phyloP scores from a whole-genome alignment of 1,140 invertebrate species.

The Condylostylus longicornis region DNA sequence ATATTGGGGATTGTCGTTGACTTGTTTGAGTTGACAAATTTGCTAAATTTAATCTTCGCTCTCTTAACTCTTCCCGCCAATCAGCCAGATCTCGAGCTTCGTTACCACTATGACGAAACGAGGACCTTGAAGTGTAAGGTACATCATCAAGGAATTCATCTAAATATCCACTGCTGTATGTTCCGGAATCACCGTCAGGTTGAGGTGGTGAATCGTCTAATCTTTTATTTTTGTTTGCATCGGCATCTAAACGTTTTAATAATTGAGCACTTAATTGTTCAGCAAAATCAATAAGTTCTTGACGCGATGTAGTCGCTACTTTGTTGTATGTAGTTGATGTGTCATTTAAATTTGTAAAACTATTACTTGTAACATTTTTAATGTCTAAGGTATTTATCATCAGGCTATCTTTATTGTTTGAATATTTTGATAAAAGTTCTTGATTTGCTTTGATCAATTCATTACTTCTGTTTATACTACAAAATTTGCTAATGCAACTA shows the following conservation, averaged over 20 bases:
- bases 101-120: constrained; percentile 32
- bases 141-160: constrained; percentile 9
- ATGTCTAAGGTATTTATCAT: too few relatives aligned
- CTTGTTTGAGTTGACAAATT: constrained; percentile 35
- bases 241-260: constrained; percentile 52
- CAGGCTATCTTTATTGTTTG: too few relatives aligned
- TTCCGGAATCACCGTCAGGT: background rate
- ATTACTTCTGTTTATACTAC: too few relatives aligned
- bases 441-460: too few relatives aligned
- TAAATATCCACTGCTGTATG: constrained; percentile 18
- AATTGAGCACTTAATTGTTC: constrained; percentile 59
- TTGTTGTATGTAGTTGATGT: too few relatives aligned
- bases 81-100: constrained; percentile 41
- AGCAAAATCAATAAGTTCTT: constrained; percentile 58
- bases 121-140: constrained; percentile 1
- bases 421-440: too few relatives aligned
- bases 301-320: constrained; percentile 26
- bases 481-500: too few relatives aligned
- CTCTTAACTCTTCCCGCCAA: constrained; percentile 39
- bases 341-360: too few relatives aligned
- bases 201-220: constrained; percentile 13
- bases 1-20: constrained; percentile 28
- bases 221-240: background rate
- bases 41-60: constrained; percentile 30
- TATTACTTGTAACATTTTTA: too few relatives aligned